Conservation (phyloP, 2,888 invertebrate species). For the Melitaea athalia region DNA sequence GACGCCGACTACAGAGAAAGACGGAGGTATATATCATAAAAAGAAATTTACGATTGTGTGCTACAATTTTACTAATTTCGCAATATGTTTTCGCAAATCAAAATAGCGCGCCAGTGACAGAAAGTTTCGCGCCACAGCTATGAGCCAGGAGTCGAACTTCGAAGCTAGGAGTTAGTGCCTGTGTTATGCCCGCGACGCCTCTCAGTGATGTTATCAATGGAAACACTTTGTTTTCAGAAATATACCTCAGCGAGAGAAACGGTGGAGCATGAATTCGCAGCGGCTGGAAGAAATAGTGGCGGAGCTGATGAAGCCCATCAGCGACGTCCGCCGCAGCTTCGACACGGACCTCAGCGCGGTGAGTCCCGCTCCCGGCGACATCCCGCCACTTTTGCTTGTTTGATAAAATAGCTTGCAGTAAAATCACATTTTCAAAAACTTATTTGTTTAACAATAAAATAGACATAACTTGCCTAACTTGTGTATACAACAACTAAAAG, state of each 20-base stretch:
- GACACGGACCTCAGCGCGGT: slow-evolving; percentile 74
- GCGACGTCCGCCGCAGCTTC: slow-evolving; percentile 69
- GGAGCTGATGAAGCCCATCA: slow-evolving; percentile 73
- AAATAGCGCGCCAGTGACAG: slow-evolving; percentile 58
- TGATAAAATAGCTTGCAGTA: slow-evolving; percentile 12
- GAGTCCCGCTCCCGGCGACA: slow-evolving; percentile 45
- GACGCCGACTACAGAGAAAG: slow-evolving; percentile 66
- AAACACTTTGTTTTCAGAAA: slow-evolving; percentile 66
- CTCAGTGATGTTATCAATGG: slow-evolving; percentile 69
- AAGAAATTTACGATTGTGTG: slow-evolving; percentile 12
- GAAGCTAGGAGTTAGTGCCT: slow-evolving; percentile 43
- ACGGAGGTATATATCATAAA: slow-evolving; percentile 52
- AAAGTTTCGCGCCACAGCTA: slow-evolving; percentile 73
- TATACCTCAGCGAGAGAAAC: slow-evolving; percentile 61
- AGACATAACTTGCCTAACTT: neutral
- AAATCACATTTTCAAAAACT: slow-evolving; percentile 11
- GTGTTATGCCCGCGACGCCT: slow-evolving; percentile 55
- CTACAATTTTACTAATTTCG: slow-evolving; percentile 36
- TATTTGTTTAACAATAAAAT: neutral
- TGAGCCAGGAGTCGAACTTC: slow-evolving; percentile 32
- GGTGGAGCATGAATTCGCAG: slow-evolving; percentile 76
- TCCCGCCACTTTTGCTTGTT: slow-evolving; percentile 28
- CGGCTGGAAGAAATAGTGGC: slow-evolving; percentile 73
- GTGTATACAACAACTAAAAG: neutral
- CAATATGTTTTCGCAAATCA: slow-evolving; percentile 51